Evolutionary conservation across 2,888 invertebrate genomes (phyloP).

Genomic region (Drosophila sordidapex): DNA sequence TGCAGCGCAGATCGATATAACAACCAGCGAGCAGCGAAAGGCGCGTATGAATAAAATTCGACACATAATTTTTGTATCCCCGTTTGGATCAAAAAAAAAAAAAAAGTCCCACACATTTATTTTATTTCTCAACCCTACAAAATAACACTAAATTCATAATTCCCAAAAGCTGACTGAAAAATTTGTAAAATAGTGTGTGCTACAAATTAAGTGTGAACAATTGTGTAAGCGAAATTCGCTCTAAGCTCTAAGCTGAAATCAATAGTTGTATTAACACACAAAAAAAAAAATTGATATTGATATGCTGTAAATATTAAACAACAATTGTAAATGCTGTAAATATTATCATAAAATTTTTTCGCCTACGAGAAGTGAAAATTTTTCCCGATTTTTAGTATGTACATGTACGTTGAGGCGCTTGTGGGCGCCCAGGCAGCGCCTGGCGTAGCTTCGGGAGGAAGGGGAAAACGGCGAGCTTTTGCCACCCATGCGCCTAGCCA

Average conservation of each 20-base stretch:
- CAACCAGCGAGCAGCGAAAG: constrained; percentile 66
- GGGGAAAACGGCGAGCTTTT: constrained; percentile 67
- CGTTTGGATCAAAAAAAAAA: constrained; percentile 43
- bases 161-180: constrained; percentile 12
- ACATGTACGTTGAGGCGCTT: constrained; percentile 78
- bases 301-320: constrained; percentile 8
- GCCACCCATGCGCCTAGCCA: constrained; percentile 49
- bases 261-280: constrained; percentile 43
- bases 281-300: constrained; percentile 13
- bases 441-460: constrained; percentile 65
- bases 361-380: constrained; percentile 74
- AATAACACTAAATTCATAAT: constrained; percentile 12
- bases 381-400: constrained; percentile 83
- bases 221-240: constrained; percentile 65
- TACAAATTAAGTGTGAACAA: constrained; percentile 27
- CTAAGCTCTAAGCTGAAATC: constrained; percentile 45
- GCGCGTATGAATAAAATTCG: constrained; percentile 52
- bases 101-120: constrained; percentile 31
- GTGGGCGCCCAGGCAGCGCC: constrained; percentile 56
- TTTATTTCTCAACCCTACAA: constrained; percentile 13
- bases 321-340: constrained; percentile 8
- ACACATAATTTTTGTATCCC: constrained; percentile 56
- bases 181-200: constrained; percentile 16
- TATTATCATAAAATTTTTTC: constrained; percentile 58
- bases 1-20: constrained; percentile 84